phyloP scores from a whole-genome alignment of 53 echinoderm and acorn worm species.

The Zoroaster sp. region DNA sequence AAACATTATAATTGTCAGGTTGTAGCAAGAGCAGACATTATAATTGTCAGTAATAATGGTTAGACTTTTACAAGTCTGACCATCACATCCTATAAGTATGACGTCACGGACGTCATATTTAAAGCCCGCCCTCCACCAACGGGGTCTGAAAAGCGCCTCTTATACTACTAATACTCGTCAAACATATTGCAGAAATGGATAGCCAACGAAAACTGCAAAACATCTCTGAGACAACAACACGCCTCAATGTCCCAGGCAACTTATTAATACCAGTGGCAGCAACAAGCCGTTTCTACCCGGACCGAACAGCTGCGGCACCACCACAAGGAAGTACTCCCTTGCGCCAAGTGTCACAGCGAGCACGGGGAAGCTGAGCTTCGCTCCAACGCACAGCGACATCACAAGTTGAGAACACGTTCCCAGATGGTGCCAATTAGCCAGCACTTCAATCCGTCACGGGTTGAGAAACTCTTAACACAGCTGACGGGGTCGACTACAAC shows the following conservation, averaged over 20 bases:
- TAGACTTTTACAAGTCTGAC: too few relatives aligned
- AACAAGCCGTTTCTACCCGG: not conserved
- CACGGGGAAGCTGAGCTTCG: not conserved
- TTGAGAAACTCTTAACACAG: constrained; percentile 50
- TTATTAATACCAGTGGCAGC: not conserved
- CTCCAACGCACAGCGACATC: not conserved
- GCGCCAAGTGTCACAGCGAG: not conserved
- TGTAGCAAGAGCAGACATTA: too few relatives aligned
- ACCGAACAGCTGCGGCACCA: not conserved
- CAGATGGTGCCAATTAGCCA: constrained; percentile 68
- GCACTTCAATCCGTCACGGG: constrained; percentile 58
- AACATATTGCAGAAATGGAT: not conserved
- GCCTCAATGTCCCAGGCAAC: not conserved
- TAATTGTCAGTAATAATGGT: too few relatives aligned
- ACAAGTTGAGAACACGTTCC: constrained; percentile 85
- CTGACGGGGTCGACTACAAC: constrained; percentile 73
- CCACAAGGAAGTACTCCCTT: not conserved
- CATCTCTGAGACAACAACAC: constrained; percentile 11
- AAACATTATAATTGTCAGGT: too few relatives aligned
- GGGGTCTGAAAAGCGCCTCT: too few relatives aligned
- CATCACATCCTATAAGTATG: too few relatives aligned
- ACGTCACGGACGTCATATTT: too few relatives aligned
- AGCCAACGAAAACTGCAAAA: constrained; percentile 1
- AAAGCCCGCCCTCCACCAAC: too few relatives aligned
- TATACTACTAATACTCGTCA: too few relatives aligned